phyloP scores from a whole-genome alignment of 2,113 vertebrate species.

The Phodopus roborovskii region DNA sequence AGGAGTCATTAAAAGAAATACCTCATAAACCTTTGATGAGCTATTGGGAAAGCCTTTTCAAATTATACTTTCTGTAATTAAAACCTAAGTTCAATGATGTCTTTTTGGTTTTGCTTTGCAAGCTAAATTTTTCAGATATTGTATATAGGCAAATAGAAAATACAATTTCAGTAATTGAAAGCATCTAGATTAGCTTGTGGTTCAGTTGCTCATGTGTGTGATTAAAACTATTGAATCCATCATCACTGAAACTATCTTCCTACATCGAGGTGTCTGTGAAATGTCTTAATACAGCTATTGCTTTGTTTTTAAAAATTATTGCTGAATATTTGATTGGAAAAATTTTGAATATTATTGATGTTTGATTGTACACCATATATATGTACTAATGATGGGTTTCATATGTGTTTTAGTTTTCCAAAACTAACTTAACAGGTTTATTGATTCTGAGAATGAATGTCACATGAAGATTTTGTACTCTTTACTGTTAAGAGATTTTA shows the following conservation, averaged over 20 bases:
- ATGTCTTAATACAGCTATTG: conserved; percentile 82
- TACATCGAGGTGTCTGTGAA: conserved; percentile 83
- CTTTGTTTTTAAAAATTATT: conserved; percentile 82
- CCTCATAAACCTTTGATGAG: conserved; percentile 55
- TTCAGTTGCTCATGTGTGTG: conserved; percentile 86
- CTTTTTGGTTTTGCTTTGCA: background rate
- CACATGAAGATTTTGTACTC: conserved; percentile 75
- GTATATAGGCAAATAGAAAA: background rate
- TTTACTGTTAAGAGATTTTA: conserved; percentile 36
- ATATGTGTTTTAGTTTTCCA: conserved; percentile 68
- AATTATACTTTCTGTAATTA: background rate
- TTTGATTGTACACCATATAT: conserved; percentile 67
- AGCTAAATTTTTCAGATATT: conserved; percentile 43
- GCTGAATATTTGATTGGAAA: conserved; percentile 79
- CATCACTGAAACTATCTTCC: conserved; percentile 85
- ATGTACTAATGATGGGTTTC: conserved; percentile 72
- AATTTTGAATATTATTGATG: conserved; percentile 72
- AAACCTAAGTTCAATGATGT: background rate
- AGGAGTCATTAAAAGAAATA: conserved; percentile 62
- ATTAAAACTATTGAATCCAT: conserved; percentile 82
- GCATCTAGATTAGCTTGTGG: conserved; percentile 70
- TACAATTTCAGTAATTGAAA: conserved; percentile 68
- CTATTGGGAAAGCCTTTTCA: conserved; percentile 70
- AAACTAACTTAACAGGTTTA: conserved; percentile 67
- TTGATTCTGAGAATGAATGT: conserved; percentile 45